phyloP scores from a whole-genome alignment of 2,113 vertebrate species.

The Gasterosteus nipponicus region DNA sequence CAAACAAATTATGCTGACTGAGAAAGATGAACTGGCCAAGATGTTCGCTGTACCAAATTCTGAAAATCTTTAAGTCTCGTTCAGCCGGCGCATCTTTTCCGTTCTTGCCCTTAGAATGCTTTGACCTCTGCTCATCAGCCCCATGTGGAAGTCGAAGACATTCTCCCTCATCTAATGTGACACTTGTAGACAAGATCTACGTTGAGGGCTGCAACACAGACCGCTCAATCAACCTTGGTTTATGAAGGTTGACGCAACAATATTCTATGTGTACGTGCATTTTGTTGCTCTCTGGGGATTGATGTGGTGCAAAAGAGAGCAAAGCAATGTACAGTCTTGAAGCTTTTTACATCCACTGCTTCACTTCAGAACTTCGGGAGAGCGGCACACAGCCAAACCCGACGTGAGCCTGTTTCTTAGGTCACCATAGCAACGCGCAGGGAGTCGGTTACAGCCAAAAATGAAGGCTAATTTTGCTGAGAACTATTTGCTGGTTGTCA shows the following conservation, averaged over 20 bases:
- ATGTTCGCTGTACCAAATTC: too few relatives aligned
- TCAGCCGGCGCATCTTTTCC: neutral
- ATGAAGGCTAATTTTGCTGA: neutral
- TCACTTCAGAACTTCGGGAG: neutral
- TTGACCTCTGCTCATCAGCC: slow-evolving; percentile 32
- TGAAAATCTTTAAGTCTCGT: too few relatives aligned
- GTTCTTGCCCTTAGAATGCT: slow-evolving; percentile 8
- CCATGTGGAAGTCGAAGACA: slow-evolving; percentile 14
- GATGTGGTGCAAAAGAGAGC: neutral
- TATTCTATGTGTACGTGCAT: slow-evolving; percentile 12
- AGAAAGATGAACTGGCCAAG: neutral
- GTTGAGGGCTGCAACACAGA: slow-evolving; percentile 7
- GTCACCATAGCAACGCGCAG: slow-evolving; percentile 2
- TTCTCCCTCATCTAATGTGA: slow-evolving; percentile 46
- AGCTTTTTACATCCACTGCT: neutral
- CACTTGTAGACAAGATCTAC: slow-evolving; percentile 20
- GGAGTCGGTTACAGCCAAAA: neutral
- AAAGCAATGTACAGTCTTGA: neutral
- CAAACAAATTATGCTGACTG: neutral
- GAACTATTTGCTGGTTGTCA: neutral
- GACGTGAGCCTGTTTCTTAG: neutral
- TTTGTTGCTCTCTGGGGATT: neutral
- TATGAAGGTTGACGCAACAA: slow-evolving; percentile 20
- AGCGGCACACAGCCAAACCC: neutral
- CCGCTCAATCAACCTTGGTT: slow-evolving; percentile 8